A percentile compares a stretch with the other conserved stretches of the same genome.
Conservation (phyloP, 2,797 vertebrate species). For the Presbytis comata region DNA sequence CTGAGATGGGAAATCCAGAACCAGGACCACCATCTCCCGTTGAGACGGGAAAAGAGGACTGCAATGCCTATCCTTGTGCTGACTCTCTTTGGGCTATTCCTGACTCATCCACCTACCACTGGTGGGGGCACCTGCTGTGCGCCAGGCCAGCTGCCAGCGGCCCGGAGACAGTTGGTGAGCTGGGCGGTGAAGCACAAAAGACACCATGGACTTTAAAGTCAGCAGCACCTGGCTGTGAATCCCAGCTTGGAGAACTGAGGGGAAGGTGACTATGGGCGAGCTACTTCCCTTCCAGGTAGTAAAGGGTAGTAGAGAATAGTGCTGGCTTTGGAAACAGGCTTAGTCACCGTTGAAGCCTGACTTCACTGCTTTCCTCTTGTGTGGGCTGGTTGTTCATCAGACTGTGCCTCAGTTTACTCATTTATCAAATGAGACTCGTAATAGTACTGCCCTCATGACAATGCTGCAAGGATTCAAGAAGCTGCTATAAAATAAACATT, state of each 20-base stretch:
- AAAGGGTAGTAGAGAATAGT: not conserved
- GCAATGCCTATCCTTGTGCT: accelerated
- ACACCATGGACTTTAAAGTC: not conserved
- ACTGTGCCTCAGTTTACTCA: not conserved
- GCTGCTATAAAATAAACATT: not conserved
- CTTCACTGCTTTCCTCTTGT: not conserved
- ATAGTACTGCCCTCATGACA: not conserved
- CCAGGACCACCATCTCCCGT: not conserved
- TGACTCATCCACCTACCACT: not conserved
- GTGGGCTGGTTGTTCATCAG: not conserved
- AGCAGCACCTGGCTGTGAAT: not conserved
- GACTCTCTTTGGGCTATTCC: not conserved
- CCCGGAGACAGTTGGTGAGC: not conserved
- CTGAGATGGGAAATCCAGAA: not conserved
- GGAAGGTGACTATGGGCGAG: not conserved
- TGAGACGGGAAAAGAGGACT: not conserved
- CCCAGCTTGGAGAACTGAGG: not conserved
- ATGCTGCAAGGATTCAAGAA: not conserved
- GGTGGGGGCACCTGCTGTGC: not conserved
- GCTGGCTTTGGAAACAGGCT: not conserved
- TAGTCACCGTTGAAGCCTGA: not conserved
- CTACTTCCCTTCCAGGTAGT: not conserved
- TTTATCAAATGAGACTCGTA: not conserved
- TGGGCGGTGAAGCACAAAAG: too few relatives aligned
- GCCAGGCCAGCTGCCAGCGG: not conserved